Percentiles rank a stretch among this genome's conserved stretches.
Conservation (phyloP, 2,888 invertebrate genomes). For the Mythimna loreyi region DNA sequence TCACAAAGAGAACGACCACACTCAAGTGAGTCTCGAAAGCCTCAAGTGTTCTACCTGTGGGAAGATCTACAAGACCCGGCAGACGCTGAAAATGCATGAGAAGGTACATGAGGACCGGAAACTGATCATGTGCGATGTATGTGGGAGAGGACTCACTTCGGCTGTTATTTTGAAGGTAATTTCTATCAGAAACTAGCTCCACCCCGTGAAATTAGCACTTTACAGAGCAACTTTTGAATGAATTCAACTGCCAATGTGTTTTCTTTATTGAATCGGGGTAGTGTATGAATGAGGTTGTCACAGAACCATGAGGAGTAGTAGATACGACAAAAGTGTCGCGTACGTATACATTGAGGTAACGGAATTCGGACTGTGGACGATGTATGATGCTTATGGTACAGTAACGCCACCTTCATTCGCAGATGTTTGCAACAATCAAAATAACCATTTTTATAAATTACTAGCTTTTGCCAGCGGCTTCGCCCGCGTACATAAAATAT, state of each 20-base stretch:
- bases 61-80: conserved; percentile 79
- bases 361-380: too few relatives aligned
- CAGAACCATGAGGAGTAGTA: too few relatives aligned
- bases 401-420: background rate
- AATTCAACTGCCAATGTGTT: too few relatives aligned
- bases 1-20: conserved; percentile 81
- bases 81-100: conserved; percentile 79
- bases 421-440: background rate
- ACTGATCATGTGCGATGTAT: conserved; percentile 81
- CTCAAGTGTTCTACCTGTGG: conserved; percentile 81
- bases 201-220: too few relatives aligned
- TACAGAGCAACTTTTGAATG: too few relatives aligned
- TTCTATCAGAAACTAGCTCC: background rate
- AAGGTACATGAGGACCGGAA: conserved; percentile 76
- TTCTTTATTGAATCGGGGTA: too few relatives aligned
- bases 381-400: background rate
- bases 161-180: conserved; percentile 77
- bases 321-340: too few relatives aligned
- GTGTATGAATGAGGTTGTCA: too few relatives aligned
- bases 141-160: conserved; percentile 81
- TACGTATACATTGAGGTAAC: too few relatives aligned
- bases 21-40: conserved; percentile 71
- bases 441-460: too few relatives aligned
- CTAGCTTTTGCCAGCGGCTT: too few relatives aligned
- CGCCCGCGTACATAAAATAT: too few relatives aligned